Evolutionary conservation across 2,797 vertebrate species (phyloP).

Genomic region (Melanotaenia nigrans): DNA sequence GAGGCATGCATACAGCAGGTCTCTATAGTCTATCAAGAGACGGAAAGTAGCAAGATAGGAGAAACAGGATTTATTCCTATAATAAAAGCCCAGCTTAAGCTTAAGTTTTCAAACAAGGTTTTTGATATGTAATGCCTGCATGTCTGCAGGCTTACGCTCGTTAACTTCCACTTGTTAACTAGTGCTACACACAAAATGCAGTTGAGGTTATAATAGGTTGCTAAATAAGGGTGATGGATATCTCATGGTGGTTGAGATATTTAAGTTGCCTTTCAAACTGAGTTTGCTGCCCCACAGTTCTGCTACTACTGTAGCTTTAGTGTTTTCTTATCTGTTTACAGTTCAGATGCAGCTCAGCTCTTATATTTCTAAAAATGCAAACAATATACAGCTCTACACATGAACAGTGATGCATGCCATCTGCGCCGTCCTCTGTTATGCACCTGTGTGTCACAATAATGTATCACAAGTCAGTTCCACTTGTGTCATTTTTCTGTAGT

Average conservation of each 20-base stretch:
- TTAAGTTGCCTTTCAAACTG: neutral
- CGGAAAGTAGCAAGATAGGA: too few relatives aligned
- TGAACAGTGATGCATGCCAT: conserved; percentile 20
- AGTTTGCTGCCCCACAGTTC: neutral
- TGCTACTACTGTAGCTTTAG: neutral
- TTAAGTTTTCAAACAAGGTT: too few relatives aligned
- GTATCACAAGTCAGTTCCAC: conserved; percentile 9
- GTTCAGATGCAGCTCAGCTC: neutral
- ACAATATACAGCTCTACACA: neutral
- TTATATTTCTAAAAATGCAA: neutral
- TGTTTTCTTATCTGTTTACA: conserved; percentile 4
- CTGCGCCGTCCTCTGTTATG: neutral
- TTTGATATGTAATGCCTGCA: too few relatives aligned
- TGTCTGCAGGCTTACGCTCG: neutral
- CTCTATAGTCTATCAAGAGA: too few relatives aligned
- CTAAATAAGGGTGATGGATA: neutral
- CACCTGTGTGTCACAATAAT: conserved; percentile 9
- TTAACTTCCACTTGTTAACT: neutral
- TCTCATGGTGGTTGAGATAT: neutral
- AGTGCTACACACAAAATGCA: neutral
- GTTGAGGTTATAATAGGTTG: neutral
- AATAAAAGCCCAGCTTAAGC: too few relatives aligned
- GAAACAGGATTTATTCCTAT: too few relatives aligned
- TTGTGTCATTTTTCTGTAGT: neutral
- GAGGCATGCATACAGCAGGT: too few relatives aligned